phyloP scores from a whole-genome alignment of 2,888 invertebrate species.

The Caenorhabditis japonica region DNA sequence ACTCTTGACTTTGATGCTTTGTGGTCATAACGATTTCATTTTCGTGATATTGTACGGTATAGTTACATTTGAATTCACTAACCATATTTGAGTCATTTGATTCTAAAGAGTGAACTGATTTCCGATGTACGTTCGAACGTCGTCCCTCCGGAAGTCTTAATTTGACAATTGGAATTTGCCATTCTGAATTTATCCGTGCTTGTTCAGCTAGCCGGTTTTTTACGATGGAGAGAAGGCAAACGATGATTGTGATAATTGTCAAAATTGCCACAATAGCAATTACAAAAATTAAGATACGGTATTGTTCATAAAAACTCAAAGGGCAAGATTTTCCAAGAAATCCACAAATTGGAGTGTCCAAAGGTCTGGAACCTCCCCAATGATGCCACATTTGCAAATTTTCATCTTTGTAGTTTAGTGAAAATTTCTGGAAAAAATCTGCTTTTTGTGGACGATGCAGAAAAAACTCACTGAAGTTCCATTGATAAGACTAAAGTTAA shows the following conservation, averaged over 20 bases:
- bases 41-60: constrained; percentile 21
- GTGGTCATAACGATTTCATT: constrained; percentile 56
- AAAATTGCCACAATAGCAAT: constrained; percentile 17
- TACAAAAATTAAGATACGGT: constrained; percentile 44
- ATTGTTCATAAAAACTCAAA: constrained; percentile 46
- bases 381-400: constrained; percentile 12
- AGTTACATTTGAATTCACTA: constrained; percentile 20
- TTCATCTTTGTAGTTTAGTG: constrained; percentile 11
- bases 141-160: constrained; percentile 18
- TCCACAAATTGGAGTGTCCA: constrained; percentile 55
- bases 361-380: constrained; percentile 36
- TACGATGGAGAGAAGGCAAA: constrained; percentile 6
- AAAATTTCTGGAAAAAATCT: constrained; percentile 12
- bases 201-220: constrained; percentile 34
- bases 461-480: constrained; percentile 10
- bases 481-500: constrained; percentile 43
- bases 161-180: constrained; percentile 49
- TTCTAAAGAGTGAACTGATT: background rate
- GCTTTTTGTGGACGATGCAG: background rate
- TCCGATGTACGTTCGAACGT: background rate
- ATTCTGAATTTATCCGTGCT: constrained; percentile 49
- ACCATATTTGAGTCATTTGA: background rate
- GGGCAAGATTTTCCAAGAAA: constrained; percentile 55
- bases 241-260: constrained; percentile 5
- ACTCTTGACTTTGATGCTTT: constrained; percentile 26